Evolutionary conservation across 2,888 invertebrate genomes (phyloP), one percentile per base, ranked within the genome.

Genomic region (Lasius fuliginosus): DNA sequence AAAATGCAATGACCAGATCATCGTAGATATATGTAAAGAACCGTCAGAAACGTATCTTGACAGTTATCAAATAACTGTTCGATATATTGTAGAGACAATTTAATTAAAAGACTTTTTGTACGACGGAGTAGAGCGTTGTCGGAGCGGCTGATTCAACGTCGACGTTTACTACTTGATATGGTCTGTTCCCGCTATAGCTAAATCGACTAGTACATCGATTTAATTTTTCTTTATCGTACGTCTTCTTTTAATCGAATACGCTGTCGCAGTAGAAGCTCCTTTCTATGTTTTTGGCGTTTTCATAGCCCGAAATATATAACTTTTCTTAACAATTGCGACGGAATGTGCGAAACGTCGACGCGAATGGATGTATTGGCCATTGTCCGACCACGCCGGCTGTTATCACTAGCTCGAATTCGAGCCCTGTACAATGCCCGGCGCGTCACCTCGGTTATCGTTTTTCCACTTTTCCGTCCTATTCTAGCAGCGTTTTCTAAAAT

Each of bases 401-500:
- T 81, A 81, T 81, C 79, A 75, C 76, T 56, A 27, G 46, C 33
- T 60, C 75, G 79, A 81, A 81, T 81, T 74, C 53, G 74, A 74
- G 18, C 18, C 9, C 27, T 46, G 12, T 23, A 74, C 60, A 74
- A 60, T 60, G 23, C 23, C 33, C 75, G 53, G n/a, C 53, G 8
- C 60, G 79, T n/a, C 79, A 60, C 60, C 60, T 81, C 75, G 75
- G 60, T 74, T 81, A 81, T 81, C 79, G 79, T 81, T 81, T 81
- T 81, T 75, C 79, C 75, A 74, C 75, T 81, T 81, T 81, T 81
- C 79, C 79, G 79, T 75, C 46, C 79, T 81, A 81, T 81, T 81
- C 75, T 60, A 75, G 75, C 75, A 60, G 60, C 75, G 60, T 81
- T 81, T 81, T 81, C 79, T 81, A 81, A 81, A 81, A 75, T 81